Conservation (phyloP, 1,140 invertebrate species). For the Reticulitermes speratus region DNA sequence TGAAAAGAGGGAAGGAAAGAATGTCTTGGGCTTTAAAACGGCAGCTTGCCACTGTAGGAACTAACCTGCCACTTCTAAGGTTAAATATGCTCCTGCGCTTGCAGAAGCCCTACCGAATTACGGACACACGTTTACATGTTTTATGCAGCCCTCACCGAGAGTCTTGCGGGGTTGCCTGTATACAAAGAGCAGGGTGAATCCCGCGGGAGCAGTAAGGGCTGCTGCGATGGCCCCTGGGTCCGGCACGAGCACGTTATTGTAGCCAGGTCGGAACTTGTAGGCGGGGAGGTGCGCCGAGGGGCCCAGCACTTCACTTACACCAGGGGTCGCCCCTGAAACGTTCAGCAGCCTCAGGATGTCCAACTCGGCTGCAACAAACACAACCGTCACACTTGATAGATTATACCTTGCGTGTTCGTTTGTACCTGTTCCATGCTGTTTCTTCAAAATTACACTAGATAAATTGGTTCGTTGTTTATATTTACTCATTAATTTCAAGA, state of each 20-base stretch:
- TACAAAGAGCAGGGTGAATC: slow-evolving; percentile 47
- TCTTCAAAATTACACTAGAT: no score
- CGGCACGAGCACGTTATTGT: slow-evolving; percentile 46
- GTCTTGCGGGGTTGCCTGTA: slow-evolving; percentile 50
- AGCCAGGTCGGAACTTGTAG: slow-evolving; percentile 49
- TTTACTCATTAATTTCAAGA: no score
- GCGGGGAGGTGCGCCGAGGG: slow-evolving; percentile 46
- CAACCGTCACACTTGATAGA: not conserved
- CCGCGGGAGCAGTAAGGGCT: slow-evolving; percentile 41
- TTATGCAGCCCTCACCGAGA: slow-evolving; percentile 39
- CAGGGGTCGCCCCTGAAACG: slow-evolving; percentile 45
- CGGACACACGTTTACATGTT: not conserved
- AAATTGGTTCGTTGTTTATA: no score
- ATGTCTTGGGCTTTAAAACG: no score
- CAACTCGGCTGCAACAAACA: slow-evolving; percentile 43
- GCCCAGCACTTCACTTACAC: slow-evolving; percentile 47
- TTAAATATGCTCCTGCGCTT: no score
- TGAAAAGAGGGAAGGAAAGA: no score
- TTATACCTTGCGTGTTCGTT: no score
- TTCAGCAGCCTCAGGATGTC: slow-evolving; percentile 50
- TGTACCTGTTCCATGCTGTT: no score
- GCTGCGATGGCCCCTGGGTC: slow-evolving; percentile 41
- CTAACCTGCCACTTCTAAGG: no score
- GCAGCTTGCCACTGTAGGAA: no score
- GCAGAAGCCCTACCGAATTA: no score